Conservation (phyloP, 2,888 invertebrate species). For the Pterostichus niger region DNA sequence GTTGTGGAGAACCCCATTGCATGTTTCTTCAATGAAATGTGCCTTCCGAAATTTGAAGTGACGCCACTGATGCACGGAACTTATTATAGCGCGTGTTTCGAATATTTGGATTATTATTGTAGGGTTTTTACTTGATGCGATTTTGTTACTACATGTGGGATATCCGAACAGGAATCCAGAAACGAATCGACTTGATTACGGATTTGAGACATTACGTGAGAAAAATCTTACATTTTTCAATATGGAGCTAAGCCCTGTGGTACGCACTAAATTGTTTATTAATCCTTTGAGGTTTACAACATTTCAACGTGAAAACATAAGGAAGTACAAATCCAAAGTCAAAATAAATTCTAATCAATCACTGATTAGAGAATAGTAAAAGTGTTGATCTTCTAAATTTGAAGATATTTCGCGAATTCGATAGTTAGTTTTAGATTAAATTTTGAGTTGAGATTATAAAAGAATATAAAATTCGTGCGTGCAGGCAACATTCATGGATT, state of each 20-base stretch:
- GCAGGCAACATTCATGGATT: neutral
- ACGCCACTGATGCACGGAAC: neutral
- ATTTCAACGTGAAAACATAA: too few relatives aligned
- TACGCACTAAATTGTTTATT: neutral
- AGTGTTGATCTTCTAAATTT: too few relatives aligned
- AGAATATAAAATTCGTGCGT: constrained; percentile 8
- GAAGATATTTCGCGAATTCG: too few relatives aligned
- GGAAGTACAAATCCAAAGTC: too few relatives aligned
- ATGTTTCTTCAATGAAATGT: too few relatives aligned
- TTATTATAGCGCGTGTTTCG: constrained; percentile 33
- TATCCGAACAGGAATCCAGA: neutral
- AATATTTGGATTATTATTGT: constrained; percentile 32
- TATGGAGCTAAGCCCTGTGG: neutral
- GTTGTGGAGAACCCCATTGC: too few relatives aligned
- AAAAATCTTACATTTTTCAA: constrained; percentile 2
- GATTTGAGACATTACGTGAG: constrained; percentile 44
- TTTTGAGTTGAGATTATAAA: too few relatives aligned
- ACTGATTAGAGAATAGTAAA: too few relatives aligned
- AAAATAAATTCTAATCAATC: too few relatives aligned
- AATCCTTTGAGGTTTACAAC: neutral
- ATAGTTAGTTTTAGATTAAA: too few relatives aligned
- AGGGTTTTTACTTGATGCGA: constrained; percentile 8
- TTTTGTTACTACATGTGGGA: constrained; percentile 23
- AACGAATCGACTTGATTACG: constrained; percentile 23
- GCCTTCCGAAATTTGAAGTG: too few relatives aligned